Percentiles rank a stretch among this genome's conserved stretches.
These are phyloP conservation scores for Ctenicera cuprea DNA, from an alignment of 2,888 invertebrate genomes.

Conservation along the genomic window DNA sequence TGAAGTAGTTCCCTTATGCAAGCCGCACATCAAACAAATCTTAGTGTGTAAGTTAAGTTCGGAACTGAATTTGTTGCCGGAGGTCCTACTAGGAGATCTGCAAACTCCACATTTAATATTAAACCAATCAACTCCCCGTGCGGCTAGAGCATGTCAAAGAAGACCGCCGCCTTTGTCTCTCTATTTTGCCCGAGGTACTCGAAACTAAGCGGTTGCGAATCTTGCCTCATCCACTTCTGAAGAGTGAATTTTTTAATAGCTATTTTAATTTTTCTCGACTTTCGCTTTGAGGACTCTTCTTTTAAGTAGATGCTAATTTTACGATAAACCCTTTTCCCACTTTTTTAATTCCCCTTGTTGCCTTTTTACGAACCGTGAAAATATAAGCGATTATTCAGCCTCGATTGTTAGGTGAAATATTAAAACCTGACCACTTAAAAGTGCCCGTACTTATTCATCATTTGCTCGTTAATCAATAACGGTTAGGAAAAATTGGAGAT, in stretches of 20 bases:
- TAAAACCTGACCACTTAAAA: background rate
- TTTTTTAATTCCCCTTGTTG: conserved; percentile 1
- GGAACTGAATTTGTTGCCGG: conserved; percentile 45
- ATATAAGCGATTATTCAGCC: conserved; percentile 10
- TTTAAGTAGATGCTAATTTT: conserved; percentile 39
- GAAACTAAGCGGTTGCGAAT: conserved; percentile 47
- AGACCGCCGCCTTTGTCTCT: conserved; percentile 53
- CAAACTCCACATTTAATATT: conserved; percentile 61
- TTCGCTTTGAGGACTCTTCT: conserved; percentile 18
- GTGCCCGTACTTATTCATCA: conserved; percentile 13
- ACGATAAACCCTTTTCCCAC: conserved; percentile 18
- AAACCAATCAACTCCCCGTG: conserved; percentile 61
- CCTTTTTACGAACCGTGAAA: conserved; percentile 5
- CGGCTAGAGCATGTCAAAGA: conserved; percentile 58
- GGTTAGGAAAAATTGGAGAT: conserved; percentile 28
- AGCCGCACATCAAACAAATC: conserved; percentile 51
- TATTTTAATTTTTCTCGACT: conserved; percentile 39
- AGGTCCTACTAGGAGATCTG: conserved; percentile 43
- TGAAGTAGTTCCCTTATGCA: conserved; percentile 24
- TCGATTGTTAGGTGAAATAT: conserved; percentile 7
- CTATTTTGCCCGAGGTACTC: conserved; percentile 38
- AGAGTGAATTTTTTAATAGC: conserved; percentile 46
- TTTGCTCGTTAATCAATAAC: conserved; percentile 19
- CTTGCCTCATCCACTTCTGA: conserved; percentile 39
- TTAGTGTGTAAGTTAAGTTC: conserved; percentile 46